phyloP scores from a whole-genome alignment of 2,888 invertebrate genomes.

The Lobophora halterata region DNA sequence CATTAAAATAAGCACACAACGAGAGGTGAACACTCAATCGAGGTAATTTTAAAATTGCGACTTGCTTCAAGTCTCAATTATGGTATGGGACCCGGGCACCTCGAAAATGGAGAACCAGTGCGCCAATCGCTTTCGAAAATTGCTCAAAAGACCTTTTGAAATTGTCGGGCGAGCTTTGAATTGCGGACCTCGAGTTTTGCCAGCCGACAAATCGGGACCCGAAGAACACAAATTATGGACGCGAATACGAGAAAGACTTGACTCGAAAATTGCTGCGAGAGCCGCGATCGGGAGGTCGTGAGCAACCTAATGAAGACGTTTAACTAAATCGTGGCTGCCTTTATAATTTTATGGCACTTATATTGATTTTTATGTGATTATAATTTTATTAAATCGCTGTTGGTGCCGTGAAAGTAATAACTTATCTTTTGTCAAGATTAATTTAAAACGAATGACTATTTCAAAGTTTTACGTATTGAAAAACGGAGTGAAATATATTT shows the following conservation, averaged over 20 bases:
- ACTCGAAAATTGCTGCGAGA: slow-evolving; percentile 66
- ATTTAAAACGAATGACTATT: slow-evolving; percentile 13
- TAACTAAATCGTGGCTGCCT: slow-evolving; percentile 62
- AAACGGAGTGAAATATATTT: slow-evolving; percentile 59
- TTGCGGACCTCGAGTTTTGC: slow-evolving; percentile 44
- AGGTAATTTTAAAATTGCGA: slow-evolving; percentile 74
- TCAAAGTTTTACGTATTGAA: slow-evolving; percentile 31
- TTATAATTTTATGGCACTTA: slow-evolving; percentile 65
- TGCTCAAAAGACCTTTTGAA: slow-evolving; percentile 62
- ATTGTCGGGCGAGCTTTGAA: slow-evolving; percentile 62
- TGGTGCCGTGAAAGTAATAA: slow-evolving; percentile 37
- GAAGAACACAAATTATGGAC: slow-evolving; percentile 68
- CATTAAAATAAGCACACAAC: slow-evolving; percentile 38
- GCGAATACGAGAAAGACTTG: slow-evolving; percentile 50
- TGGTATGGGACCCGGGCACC: slow-evolving; percentile 52
- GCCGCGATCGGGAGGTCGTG: slow-evolving; percentile 64
- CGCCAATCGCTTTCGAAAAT: slow-evolving; percentile 68
- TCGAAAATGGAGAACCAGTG: slow-evolving; percentile 44
- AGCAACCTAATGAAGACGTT: slow-evolving; percentile 74
- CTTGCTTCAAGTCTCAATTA: slow-evolving; percentile 71
- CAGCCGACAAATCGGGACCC: slow-evolving; percentile 63
- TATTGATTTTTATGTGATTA: slow-evolving; percentile 74
- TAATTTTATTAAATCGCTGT: slow-evolving; percentile 60
- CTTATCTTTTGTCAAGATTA: slow-evolving; percentile 17
- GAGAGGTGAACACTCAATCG: slow-evolving; percentile 68